Evolutionary conservation across 2,888 invertebrate genomes (phyloP).

Genomic region (Drosophila anomelani): DNA sequence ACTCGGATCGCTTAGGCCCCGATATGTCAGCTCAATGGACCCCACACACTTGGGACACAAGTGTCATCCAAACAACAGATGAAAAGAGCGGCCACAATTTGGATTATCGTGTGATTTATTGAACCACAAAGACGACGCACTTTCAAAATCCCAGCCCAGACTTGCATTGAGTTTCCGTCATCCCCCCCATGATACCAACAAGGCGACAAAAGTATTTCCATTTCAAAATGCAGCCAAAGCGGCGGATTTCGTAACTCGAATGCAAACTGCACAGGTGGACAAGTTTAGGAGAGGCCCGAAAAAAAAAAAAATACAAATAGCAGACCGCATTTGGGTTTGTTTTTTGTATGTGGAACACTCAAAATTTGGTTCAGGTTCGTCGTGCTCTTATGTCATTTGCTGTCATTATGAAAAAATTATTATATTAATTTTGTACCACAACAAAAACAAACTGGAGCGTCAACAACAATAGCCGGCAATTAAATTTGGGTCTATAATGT

Average conservation of each 20-base stretch:
- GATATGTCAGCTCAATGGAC: conserved; percentile 37
- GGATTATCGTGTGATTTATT: conserved; percentile 76
- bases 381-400: conserved; percentile 75
- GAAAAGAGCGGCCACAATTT: conserved; percentile 50
- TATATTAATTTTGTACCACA: conserved; percentile 68
- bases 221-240: conserved; percentile 51
- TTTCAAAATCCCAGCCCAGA: conserved; percentile 59
- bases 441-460: conserved; percentile 53
- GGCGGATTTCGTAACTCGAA: conserved; percentile 42
- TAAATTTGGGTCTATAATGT: conserved; percentile 38
- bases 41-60: conserved; percentile 52
- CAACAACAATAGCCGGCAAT: conserved; percentile 45
- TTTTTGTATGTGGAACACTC: conserved; percentile 57
- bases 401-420: conserved; percentile 62
- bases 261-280: conserved; percentile 74
- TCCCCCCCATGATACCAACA: conserved; percentile 18
- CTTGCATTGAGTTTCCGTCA: conserved; percentile 11
- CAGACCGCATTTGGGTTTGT: conserved; percentile 39
- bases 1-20: conserved; percentile 6
- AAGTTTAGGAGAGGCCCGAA: conserved; percentile 64
- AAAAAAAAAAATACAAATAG: conserved; percentile 33
- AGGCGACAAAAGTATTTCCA: conserved; percentile 36
- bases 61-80: conserved; percentile 64
- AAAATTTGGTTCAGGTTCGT: conserved; percentile 78
- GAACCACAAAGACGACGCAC: conserved; percentile 53